Evolutionary conservation across 2,113 vertebrate species (phyloP).

Genomic region (Aegotheles bennettii): DNA sequence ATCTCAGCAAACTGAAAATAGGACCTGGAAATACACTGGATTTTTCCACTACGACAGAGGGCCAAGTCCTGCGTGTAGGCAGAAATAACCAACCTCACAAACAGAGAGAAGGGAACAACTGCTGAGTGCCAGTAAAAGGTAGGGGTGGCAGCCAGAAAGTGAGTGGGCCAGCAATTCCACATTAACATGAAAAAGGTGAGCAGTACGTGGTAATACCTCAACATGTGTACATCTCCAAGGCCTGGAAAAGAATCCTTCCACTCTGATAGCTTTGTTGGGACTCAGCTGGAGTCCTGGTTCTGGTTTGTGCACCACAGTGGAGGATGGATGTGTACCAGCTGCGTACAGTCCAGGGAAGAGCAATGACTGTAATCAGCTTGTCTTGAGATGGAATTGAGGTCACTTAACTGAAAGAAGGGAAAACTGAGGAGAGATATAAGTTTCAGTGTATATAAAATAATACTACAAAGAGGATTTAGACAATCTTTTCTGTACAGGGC

Average conservation of each 20-base stretch:
- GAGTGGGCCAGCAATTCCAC: background rate
- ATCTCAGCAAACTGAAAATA: background rate
- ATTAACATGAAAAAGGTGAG: background rate
- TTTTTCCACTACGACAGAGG: background rate
- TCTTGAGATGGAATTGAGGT: background rate
- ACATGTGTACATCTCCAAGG: background rate
- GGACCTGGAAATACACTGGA: background rate
- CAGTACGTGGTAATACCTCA: background rate
- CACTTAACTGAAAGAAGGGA: background rate
- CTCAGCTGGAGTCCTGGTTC: background rate
- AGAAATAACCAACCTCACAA: background rate
- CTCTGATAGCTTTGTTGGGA: background rate
- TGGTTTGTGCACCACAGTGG: background rate
- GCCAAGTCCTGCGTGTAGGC: too few relatives aligned
- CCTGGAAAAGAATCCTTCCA: background rate
- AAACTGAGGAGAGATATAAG: background rate
- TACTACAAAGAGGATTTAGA: background rate
- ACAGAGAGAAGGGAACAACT: background rate
- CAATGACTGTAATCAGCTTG: background rate
- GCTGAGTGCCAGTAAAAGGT: background rate
- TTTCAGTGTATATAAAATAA: background rate
- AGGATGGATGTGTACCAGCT: background rate
- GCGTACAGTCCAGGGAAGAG: background rate
- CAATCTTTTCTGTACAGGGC: background rate
- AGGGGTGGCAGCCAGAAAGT: accelerated